These are phyloP conservation scores for Anisognathus igniventris DNA, from an alignment of 2,797 vertebrate genomes.

Conservation along the genomic window DNA sequence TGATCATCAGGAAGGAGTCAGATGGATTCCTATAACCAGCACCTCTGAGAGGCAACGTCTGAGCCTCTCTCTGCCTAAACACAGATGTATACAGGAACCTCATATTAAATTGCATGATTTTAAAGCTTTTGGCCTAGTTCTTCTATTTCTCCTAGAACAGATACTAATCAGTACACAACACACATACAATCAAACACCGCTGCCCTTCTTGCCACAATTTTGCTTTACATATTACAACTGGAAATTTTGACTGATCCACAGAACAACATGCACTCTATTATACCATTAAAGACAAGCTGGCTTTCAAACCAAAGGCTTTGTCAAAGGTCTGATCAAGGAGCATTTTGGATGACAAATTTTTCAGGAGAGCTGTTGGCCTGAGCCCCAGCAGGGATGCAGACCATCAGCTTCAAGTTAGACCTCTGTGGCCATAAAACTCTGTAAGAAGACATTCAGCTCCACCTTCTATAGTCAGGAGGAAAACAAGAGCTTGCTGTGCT, in stretches of 20 bases:
- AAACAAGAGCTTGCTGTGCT: not conserved
- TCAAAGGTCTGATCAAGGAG: not conserved
- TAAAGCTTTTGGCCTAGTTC: not conserved
- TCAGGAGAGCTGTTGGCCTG: not conserved
- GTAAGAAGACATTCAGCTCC: not conserved
- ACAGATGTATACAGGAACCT: not conserved
- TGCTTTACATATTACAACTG: not conserved
- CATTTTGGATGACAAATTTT: not conserved
- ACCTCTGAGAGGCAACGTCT: not conserved
- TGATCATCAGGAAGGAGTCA: rapidly evolving
- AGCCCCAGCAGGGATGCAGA: not conserved
- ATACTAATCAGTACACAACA: not conserved
- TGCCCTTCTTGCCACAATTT: not conserved
- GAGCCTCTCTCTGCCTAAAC: not conserved
- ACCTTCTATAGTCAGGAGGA: rapidly evolving
- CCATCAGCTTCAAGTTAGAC: not conserved
- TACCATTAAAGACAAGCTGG: not conserved
- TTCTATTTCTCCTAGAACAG: not conserved
- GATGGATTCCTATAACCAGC: not conserved
- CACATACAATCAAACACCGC: not conserved
- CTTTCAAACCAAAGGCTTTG: not conserved
- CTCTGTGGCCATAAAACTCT: not conserved
- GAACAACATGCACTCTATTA: not conserved
- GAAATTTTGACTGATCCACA: not conserved
- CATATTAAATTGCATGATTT: not conserved